Evolutionary conservation across 2,113 vertebrate species (phyloP).

Genomic region (Strigops habroptila): DNA sequence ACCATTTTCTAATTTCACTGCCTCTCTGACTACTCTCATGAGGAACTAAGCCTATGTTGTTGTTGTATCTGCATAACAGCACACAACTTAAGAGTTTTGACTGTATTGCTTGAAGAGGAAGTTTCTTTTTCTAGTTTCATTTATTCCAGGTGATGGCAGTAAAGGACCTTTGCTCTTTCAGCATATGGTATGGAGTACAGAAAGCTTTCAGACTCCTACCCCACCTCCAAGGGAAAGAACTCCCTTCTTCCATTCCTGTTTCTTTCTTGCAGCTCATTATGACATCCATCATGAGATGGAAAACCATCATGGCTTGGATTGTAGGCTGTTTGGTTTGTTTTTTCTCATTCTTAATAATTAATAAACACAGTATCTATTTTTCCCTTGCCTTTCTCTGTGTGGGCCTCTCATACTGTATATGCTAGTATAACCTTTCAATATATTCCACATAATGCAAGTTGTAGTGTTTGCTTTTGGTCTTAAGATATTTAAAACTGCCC

Average conservation of each 20-base stretch:
- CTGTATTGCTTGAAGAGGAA: background rate
- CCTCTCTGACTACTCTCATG: background rate
- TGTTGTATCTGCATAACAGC: background rate
- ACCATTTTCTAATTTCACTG: background rate
- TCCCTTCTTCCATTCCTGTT: background rate
- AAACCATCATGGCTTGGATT: background rate
- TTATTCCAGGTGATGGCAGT: slow-evolving; percentile 74
- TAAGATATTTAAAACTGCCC: background rate
- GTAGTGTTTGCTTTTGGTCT: background rate
- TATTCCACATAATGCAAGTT: background rate
- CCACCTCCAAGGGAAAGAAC: background rate
- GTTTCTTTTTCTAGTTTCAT: slow-evolving; percentile 20
- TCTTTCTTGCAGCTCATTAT: background rate
- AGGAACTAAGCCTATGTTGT: background rate
- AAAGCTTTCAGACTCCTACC: background rate
- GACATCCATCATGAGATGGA: background rate
- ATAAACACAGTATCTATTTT: background rate
- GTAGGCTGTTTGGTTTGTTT: background rate
- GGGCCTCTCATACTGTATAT: background rate
- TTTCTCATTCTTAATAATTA: background rate
- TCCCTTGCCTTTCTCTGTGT: background rate
- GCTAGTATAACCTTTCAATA: background rate
- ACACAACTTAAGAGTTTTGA: background rate
- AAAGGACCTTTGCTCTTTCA: slow-evolving; percentile 61
- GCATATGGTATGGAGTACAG: background rate